Percentiles rank a stretch among this genome's conserved stretches.
phyloP scores from a whole-genome alignment of 2,797 vertebrate genomes.

The Paratrypauchen microcephalus region DNA sequence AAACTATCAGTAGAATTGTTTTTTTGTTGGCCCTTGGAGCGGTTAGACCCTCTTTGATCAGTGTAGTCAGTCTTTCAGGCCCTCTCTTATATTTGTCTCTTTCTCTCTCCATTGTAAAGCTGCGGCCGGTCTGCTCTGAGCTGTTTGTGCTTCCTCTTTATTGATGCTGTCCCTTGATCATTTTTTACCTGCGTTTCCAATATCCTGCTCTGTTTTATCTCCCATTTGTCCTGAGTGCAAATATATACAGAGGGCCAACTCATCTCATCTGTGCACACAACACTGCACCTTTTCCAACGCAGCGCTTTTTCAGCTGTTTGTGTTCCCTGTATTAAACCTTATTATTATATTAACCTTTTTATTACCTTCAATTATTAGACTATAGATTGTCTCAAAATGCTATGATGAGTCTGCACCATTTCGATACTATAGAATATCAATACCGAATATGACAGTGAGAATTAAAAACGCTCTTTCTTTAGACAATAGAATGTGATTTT shows the following conservation, averaged over 20 bases:
- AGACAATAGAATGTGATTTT: no score
- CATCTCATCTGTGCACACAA: constrained; percentile 36
- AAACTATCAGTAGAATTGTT: not conserved
- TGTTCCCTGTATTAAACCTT: constrained; percentile 9
- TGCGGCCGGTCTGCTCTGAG: constrained; percentile 70
- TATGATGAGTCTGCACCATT: no score
- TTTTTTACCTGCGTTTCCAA: constrained; percentile 70
- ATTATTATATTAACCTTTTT: no score
- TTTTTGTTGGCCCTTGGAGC: not conserved
- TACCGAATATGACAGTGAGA: no score
- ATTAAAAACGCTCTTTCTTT: no score
- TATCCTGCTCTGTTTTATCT: constrained; percentile 75
- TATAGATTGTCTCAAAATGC: no score
- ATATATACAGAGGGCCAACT: constrained; percentile 65
- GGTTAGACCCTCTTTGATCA: not conserved
- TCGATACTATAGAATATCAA: no score
- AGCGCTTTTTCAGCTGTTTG: constrained; percentile 23
- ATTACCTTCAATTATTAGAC: no score
- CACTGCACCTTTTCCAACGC: constrained; percentile 9
- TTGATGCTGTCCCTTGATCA: constrained; percentile 76
- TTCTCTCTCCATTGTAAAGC: constrained; percentile 57
- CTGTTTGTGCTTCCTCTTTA: constrained; percentile 61
- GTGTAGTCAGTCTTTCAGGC: constrained; percentile 2
- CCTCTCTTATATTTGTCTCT: constrained; percentile 31
- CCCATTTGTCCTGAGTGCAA: constrained; percentile 59